phyloP scores from a whole-genome alignment of 2,888 invertebrate genomes.

The Hemaris fuciformis region DNA sequence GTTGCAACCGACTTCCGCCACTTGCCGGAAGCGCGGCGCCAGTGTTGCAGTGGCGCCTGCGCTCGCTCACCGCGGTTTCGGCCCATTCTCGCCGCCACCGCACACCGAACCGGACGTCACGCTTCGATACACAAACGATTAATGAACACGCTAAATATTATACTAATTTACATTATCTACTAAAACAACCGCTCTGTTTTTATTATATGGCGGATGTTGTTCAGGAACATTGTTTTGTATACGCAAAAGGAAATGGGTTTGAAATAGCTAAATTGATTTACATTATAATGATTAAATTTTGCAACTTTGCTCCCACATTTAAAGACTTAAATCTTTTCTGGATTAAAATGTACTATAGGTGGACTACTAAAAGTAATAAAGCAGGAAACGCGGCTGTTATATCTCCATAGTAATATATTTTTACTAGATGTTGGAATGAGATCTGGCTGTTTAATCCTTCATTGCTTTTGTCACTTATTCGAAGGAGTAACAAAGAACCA shows the following conservation, averaged over 20 bases:
- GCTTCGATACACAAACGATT: constrained; percentile 42
- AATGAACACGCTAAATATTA: constrained; percentile 40
- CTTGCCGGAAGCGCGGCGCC: constrained; percentile 68
- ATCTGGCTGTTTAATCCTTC: not conserved
- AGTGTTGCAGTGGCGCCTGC: constrained; percentile 63
- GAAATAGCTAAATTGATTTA: no score
- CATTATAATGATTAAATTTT: no score
- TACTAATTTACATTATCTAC: constrained; percentile 26
- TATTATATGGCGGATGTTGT: not conserved
- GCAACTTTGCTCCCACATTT: no score
- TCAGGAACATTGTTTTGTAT: not conserved
- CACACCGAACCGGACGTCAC: constrained; percentile 58
- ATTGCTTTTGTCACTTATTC: not conserved
- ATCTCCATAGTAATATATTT: no score
- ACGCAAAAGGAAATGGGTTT: no score
- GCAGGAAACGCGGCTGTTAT: no score
- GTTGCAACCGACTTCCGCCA: constrained; percentile 73
- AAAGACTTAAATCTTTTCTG: no score
- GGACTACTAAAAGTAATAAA: no score
- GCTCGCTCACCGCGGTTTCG: constrained; percentile 52
- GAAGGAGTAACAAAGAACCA: not conserved
- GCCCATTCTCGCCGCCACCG: constrained; percentile 51
- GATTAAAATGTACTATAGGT: no score
- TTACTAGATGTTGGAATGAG: no score
- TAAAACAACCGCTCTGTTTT: constrained; percentile 4